Conservation (phyloP, 2,888 invertebrate species). For the Phrixothrix hirtus region DNA sequence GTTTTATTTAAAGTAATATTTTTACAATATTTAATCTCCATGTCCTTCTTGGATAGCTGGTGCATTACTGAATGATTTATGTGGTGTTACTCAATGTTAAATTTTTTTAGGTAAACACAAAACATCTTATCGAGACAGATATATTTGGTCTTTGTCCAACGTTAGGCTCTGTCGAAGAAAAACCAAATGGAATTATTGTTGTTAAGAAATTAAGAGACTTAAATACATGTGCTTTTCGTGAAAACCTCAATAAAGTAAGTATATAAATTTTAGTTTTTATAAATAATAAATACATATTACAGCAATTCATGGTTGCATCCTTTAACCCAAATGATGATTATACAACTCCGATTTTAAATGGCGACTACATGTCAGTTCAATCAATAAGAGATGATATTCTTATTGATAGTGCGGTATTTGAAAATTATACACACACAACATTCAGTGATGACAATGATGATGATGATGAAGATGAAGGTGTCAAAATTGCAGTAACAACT, state of each 20-base stretch:
- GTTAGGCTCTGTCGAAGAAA: conserved; percentile 59
- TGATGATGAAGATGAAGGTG: conserved; percentile 60
- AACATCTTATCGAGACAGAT: too few relatives aligned
- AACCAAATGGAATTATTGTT: conserved; percentile 60
- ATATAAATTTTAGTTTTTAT: too few relatives aligned
- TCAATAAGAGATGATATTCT: conserved; percentile 69
- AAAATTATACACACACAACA: conserved; percentile 74
- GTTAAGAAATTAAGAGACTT: conserved; percentile 69
- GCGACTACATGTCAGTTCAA: conserved; percentile 67
- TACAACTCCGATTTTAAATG: conserved; percentile 59
- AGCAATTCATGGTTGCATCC: conserved; percentile 61
- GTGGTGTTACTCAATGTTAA: too few relatives aligned
- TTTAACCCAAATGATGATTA: conserved; percentile 56
- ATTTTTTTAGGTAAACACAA: too few relatives aligned
- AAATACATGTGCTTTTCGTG: conserved; percentile 72
- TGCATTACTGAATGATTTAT: too few relatives aligned
- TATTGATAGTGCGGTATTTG: conserved; percentile 66
- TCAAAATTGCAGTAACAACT: conserved; percentile 68
- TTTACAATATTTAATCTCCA: too few relatives aligned
- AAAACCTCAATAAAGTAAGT: conserved; percentile 65
- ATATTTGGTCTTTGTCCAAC: conserved; percentile 85
- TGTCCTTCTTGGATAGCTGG: too few relatives aligned
- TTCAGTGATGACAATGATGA: conserved; percentile 64
- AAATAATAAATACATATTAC: too few relatives aligned
- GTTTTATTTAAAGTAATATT: too few relatives aligned